phyloP scores from a whole-genome alignment of 2,797 vertebrate genomes.

The Phylloscopus collybita region DNA sequence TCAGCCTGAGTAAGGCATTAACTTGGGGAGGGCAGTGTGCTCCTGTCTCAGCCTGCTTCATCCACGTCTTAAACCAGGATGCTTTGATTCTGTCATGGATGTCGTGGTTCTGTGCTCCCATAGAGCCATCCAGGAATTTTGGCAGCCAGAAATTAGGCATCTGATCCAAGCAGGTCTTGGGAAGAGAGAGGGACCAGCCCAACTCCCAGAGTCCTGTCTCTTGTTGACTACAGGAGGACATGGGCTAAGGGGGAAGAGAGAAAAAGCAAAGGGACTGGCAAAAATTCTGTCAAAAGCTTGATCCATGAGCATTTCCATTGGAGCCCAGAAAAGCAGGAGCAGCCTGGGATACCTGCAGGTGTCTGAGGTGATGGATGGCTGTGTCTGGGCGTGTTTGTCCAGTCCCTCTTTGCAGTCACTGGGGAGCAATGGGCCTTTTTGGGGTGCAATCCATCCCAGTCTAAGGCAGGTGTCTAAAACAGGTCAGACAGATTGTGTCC shows the following conservation, averaged over 20 bases:
- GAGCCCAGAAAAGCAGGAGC: neutral
- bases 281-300: neutral
- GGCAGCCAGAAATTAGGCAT: neutral
- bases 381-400: neutral
- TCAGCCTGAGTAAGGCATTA: neutral
- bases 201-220: neutral
- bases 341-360: neutral
- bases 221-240: neutral
- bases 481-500: conserved; percentile 46
- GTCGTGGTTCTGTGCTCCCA: neutral
- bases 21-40: neutral
- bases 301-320: neutral
- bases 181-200: neutral
- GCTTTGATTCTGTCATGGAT: neutral
- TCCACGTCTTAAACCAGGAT: neutral
- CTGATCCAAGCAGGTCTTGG: neutral
- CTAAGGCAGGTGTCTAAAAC: conserved; percentile 18
- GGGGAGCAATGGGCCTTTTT: conserved; percentile 9
- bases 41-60: fast-evolving
- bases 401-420: neutral
- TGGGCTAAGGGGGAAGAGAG: neutral
- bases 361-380: conserved; percentile 11
- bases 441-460: conserved; percentile 29
- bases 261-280: neutral
- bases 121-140: neutral